phyloP scores from a whole-genome alignment of 2,113 vertebrate genomes.

The Recurvirostra avosetta region DNA sequence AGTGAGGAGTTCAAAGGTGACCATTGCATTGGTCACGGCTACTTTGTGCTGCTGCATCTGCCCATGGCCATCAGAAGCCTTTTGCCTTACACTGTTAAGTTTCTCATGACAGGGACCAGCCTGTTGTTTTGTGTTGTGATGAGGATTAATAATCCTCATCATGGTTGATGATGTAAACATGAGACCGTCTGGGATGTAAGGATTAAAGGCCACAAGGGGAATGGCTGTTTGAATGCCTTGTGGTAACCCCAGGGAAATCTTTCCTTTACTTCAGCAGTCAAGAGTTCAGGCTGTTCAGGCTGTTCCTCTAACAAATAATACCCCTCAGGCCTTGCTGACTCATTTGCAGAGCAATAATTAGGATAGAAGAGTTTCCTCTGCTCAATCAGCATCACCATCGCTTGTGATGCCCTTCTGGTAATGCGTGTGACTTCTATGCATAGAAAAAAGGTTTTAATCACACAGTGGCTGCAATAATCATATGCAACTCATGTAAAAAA shows the following conservation, averaged over 20 bases:
- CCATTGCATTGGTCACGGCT: neutral
- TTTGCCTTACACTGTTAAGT: neutral
- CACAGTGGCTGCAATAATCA: neutral
- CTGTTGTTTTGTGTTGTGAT: neutral
- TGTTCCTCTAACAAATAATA: neutral
- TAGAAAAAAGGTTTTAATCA: neutral
- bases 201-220: neutral
- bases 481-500: neutral
- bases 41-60: neutral
- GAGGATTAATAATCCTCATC: neutral
- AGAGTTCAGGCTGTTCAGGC: neutral
- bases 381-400: neutral
- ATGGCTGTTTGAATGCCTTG: neutral
- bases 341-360: slow-evolving; percentile 12
- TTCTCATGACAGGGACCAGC: neutral
- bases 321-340: neutral
- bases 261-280: neutral
- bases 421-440: neutral
- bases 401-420: neutral
- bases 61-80: neutral
- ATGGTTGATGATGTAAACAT: neutral
- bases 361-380: neutral
- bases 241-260: neutral
- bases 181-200: neutral
- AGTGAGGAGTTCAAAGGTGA: neutral